These are phyloP conservation scores for Oostethus manadensis DNA, from an alignment of 2,113 vertebrate species.

Conservation along the genomic window DNA sequence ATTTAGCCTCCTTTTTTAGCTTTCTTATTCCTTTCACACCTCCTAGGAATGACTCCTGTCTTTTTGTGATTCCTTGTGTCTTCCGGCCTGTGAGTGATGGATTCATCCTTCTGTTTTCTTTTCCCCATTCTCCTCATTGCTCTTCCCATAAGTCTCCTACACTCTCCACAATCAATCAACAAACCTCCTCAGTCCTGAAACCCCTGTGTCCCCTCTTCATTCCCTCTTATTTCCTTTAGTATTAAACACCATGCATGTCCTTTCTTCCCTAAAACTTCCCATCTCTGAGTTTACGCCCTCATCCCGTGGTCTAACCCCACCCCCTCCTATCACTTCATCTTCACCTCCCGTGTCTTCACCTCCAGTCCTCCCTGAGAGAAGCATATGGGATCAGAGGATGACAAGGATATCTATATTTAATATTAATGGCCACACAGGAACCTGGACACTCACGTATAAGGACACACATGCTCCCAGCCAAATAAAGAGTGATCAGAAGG, in stretches of 20 bases:
- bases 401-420: constrained; percentile 99
- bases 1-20: constrained; percentile 6
- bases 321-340: constrained; percentile 34
- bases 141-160: constrained; percentile 76
- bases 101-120: constrained; percentile 81
- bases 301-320: constrained; percentile 28
- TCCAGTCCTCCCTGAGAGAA: constrained; percentile 65
- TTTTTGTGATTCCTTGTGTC: constrained; percentile 14
- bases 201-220: constrained; percentile 47
- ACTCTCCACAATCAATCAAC: constrained; percentile 85
- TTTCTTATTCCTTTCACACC: constrained; percentile 8
- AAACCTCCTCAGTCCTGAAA: constrained; percentile 49
- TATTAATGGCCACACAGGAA: constrained; percentile 88
- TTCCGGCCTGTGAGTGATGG: constrained; percentile 68
- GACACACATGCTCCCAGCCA: constrained; percentile 75
- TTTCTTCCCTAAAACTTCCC: constrained; percentile 13
- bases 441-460: constrained; percentile 57
- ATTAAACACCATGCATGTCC: neutral
- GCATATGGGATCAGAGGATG: constrained; percentile 83
- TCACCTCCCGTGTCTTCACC: constrained; percentile 57
- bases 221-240: constrained; percentile 40
- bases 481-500: constrained; percentile 84
- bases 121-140: constrained; percentile 51
- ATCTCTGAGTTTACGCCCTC: neutral
- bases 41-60: constrained; percentile 10